Evolutionary conservation across 2,797 vertebrate species (phyloP).

Genomic region (Alfaro cultratus): DNA sequence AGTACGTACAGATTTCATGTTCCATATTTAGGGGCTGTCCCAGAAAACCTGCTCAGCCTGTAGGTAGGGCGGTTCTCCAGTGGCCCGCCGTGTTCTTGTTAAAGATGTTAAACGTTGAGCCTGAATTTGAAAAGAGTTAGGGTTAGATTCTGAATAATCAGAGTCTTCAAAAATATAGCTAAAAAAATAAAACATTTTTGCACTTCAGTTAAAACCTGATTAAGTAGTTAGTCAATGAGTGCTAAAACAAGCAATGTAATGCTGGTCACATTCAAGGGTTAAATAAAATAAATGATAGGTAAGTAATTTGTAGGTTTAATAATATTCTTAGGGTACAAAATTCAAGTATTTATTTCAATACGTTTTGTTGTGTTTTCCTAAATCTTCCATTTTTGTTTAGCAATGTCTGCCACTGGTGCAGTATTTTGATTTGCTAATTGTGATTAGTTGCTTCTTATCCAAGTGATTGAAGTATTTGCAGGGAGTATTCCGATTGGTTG

Average conservation of each 20-base stretch:
- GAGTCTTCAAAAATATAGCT: neutral
- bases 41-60: neutral
- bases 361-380: neutral
- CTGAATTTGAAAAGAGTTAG: neutral
- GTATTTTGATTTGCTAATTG: neutral
- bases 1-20: slow-evolving; percentile 78
- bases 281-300: neutral
- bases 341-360: neutral
- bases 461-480: neutral
- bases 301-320: neutral
- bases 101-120: neutral
- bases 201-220: neutral
- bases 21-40: neutral
- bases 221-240: neutral
- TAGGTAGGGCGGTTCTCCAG: neutral
- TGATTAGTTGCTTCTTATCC: neutral
- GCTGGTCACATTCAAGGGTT: neutral
- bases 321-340: neutral
- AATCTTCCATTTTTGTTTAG: neutral
- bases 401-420: neutral
- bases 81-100: neutral
- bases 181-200: neutral
- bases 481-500: neutral
- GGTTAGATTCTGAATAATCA: too few species aligned
- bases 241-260: neutral